Percentiles rank a stretch among this genome's conserved stretches.
Conservation (phyloP, 2,797 vertebrate species). For the Pangasius sanitwongsei region DNA sequence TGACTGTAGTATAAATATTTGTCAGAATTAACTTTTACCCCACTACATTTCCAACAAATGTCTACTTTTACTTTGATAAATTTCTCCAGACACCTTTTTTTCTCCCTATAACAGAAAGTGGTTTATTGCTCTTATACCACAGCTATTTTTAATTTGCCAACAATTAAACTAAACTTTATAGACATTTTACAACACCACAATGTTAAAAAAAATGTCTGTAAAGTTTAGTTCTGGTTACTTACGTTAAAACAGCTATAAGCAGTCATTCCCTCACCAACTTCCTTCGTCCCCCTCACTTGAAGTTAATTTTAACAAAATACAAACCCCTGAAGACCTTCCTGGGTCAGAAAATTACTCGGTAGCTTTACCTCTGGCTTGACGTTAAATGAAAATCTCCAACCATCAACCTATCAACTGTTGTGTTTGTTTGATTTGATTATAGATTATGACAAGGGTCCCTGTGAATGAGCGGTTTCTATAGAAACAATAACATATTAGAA, state of each 20-base stretch:
- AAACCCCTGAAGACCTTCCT: neutral
- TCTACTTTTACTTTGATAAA: neutral
- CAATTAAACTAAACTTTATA: too few relatives aligned
- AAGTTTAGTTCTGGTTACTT: neutral
- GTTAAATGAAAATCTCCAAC: neutral
- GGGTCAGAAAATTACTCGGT: neutral
- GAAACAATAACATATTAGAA: neutral
- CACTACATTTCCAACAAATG: neutral
- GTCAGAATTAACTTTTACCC: neutral
- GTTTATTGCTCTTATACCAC: neutral
- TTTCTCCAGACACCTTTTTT: neutral
- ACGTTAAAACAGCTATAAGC: neutral
- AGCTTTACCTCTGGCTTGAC: neutral
- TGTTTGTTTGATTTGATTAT: neutral
- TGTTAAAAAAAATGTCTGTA: neutral
- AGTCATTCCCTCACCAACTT: neutral
- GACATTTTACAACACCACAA: too few relatives aligned
- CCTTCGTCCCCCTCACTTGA: neutral
- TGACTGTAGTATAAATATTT: neutral
- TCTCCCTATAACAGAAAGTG: neutral
- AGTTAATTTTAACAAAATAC: neutral
- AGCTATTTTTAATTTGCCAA: neutral
- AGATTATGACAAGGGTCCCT: neutral
- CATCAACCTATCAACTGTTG: neutral
- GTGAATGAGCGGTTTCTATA: neutral